phyloP scores from a whole-genome alignment of 2,113 vertebrate genomes.

The Oryzias melastigma region DNA sequence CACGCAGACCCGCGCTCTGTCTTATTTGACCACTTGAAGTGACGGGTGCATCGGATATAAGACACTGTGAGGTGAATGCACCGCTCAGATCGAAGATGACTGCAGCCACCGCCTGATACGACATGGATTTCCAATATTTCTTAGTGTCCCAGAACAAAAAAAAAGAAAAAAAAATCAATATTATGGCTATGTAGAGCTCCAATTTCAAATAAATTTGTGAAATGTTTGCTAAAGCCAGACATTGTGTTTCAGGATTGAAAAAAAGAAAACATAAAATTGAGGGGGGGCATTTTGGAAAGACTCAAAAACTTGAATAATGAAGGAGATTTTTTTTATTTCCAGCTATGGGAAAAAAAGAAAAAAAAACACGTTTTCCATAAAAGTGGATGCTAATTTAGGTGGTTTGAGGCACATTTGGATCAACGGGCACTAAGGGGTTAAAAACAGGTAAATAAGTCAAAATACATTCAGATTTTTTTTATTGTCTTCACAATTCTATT shows the following conservation, averaged over 20 bases:
- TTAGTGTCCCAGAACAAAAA: constrained; percentile 40
- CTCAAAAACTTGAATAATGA: background rate
- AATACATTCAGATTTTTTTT: too few species aligned
- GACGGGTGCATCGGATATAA: constrained; percentile 44
- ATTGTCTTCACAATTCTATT: background rate
- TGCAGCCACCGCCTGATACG: constrained; percentile 26
- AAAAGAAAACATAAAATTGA: background rate
- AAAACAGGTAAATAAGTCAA: too few species aligned
- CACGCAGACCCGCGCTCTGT: constrained; percentile 34
- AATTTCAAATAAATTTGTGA: constrained; percentile 31
- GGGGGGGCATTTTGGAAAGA: background rate
- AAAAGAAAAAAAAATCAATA: constrained; percentile 12
- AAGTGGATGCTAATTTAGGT: too few species aligned
- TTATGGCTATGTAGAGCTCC: constrained; percentile 34
- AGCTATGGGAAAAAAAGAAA: too few species aligned
- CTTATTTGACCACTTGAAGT: constrained; percentile 42
- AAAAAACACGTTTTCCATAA: too few species aligned
- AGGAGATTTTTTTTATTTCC: too few species aligned
- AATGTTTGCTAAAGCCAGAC: constrained; percentile 5
- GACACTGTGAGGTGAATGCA: constrained; percentile 28
- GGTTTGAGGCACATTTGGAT: too few species aligned
- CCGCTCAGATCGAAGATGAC: constrained; percentile 40
- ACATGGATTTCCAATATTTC: constrained; percentile 74
- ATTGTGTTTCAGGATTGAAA: background rate
- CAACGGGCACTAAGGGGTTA: too few species aligned